These are phyloP conservation scores for Drosophila lutescens DNA, from an alignment of 2,888 invertebrate genomes.

Conservation along the genomic window DNA sequence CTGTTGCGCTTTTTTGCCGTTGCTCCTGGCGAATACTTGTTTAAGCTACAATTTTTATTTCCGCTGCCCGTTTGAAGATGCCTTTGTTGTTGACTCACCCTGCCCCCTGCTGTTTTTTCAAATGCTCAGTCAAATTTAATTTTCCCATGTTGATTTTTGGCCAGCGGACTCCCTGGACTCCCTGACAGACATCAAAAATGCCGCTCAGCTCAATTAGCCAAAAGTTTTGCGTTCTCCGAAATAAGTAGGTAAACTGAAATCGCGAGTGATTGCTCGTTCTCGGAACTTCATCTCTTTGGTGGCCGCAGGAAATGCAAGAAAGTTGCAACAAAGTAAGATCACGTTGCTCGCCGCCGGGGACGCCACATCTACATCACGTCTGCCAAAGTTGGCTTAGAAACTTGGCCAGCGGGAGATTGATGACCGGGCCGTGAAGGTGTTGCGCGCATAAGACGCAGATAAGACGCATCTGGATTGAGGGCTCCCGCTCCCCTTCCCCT, in stretches of 20 bases:
- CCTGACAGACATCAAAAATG: slow-evolving; percentile 20
- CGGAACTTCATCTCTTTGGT: not conserved
- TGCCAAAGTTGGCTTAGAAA: slow-evolving; percentile 52
- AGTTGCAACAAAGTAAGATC: slow-evolving; percentile 48
- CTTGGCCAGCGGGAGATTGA: slow-evolving; percentile 44
- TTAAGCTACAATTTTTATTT: slow-evolving; percentile 56
- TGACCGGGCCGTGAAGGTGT: slow-evolving; percentile 35
- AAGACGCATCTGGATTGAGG: slow-evolving; percentile 3
- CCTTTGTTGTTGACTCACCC: slow-evolving; percentile 56
- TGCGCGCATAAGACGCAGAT: slow-evolving; percentile 20
- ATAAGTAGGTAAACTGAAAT: slow-evolving; percentile 4
- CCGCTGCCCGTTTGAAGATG: slow-evolving; percentile 64
- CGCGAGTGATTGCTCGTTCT: not conserved
- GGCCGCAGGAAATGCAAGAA: slow-evolving; percentile 22
- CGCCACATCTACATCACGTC: slow-evolving; percentile 48
- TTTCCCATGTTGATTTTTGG: slow-evolving; percentile 31
- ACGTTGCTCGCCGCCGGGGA: not conserved
- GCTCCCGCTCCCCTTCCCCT: not conserved
- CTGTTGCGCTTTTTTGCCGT: slow-evolving; percentile 29
- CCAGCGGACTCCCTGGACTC: not conserved
- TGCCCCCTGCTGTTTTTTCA: not conserved
- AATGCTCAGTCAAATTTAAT: slow-evolving; percentile 53
- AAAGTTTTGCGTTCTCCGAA: slow-evolving; percentile 24
- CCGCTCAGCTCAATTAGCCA: slow-evolving; percentile 55
- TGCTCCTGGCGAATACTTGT: slow-evolving; percentile 71